Evolutionary conservation across 2,888 invertebrate genomes (phyloP), one percentile per base, ranked within the genome.

Genomic region (Tipula lateralis): DNA sequence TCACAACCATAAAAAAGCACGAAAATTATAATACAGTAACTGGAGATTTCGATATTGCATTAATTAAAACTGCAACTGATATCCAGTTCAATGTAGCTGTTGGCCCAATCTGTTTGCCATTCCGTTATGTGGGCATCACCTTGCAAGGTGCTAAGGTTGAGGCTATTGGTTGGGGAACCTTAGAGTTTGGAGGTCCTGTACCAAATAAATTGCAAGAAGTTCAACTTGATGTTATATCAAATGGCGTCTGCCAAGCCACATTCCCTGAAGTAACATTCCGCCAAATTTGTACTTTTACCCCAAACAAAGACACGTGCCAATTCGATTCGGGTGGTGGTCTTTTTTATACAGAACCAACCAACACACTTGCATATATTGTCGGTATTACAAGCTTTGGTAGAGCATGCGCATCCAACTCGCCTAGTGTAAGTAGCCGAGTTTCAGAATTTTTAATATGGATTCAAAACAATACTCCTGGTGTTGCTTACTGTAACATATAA

Each of bases 371-470:
- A 0, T 91, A 90, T 86, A 13, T 87, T 29, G 84, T 91, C 0
- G 94, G 93, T 0, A 87, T 93, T n/a, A 90, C 93, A 85, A 93
- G 92, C 84, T 90, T 86, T 86, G 94, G 94, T 4, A 84, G 85
- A 0, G 90, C 86, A 84, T 95, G 94, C 87, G 94, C 91, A 0
- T 87, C 89, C 0, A 83, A 39, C 0, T 85, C 84, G 32, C 93
- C 94, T 0, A 91, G 91, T 1, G 87, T 93, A 9, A 93, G 93
- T 88, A 92, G 92, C 0, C 89, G 92, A 29, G 90, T 94, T 0
- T 91, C 92, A 0, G 87, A 90, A 0, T 90, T 91, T 85, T 86
- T 94, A 0, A 85, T 90, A 66, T 94, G 94, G 94, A 93, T 94
- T 24, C 84, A 87, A 0, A 84, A 86, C 5, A 87, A 85, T 12